phyloP scores from a whole-genome alignment of 37 sponge, comb jelly and placozoan genomes.

The Mnemiopsis leidyi region DNA sequence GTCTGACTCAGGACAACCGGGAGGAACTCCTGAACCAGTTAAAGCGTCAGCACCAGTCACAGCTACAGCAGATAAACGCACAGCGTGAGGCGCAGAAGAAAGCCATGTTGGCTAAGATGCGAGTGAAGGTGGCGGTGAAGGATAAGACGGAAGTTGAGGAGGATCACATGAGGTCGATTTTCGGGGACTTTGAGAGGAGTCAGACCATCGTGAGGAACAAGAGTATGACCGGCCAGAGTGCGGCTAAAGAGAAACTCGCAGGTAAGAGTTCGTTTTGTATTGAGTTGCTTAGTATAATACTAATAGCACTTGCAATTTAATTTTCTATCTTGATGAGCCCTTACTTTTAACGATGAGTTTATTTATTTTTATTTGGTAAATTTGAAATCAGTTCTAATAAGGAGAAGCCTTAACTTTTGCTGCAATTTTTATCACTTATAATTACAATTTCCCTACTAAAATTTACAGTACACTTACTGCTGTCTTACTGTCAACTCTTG shows the following conservation, averaged over 20 bases:
- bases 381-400: too few species aligned
- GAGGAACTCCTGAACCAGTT: not conserved
- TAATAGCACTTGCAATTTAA: too few species aligned
- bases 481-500: too few species aligned
- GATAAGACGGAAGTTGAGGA: conserved; percentile 33
- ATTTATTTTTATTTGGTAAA: too few species aligned
- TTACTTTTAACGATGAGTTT: too few species aligned
- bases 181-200: conserved; percentile 22
- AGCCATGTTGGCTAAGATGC: conserved; percentile 52
- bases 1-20: conserved; percentile 2
- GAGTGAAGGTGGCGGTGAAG: conserved; percentile 1
- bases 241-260: conserved; percentile 57
- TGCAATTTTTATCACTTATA: too few species aligned
- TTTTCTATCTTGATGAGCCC: too few species aligned
- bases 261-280: too few species aligned
- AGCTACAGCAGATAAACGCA: conserved; percentile 44
- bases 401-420: too few species aligned
- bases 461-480: too few species aligned
- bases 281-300: too few species aligned
- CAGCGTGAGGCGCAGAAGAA: conserved; percentile 48
- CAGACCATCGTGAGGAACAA: conserved; percentile 27
- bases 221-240: conserved; percentile 33
- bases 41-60: not conserved
- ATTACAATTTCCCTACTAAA: too few species aligned
- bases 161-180: conserved; percentile 49